Percentiles rank a stretch among this genome's conserved stretches.
These are phyloP conservation scores for Sebastes variabilis DNA, from an alignment of 2,797 vertebrate genomes.

Conservation along the genomic window DNA sequence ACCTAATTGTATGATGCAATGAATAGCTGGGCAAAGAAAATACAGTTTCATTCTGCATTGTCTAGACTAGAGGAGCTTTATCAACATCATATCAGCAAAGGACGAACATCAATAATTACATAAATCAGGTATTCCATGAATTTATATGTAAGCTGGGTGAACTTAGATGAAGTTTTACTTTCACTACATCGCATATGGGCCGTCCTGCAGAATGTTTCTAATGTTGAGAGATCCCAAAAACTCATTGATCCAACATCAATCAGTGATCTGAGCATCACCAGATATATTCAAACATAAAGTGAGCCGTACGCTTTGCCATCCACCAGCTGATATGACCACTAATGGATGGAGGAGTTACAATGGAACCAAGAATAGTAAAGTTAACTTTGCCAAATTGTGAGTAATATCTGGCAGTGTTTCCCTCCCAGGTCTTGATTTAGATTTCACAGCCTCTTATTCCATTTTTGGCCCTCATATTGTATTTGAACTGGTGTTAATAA, in stretches of 20 bases:
- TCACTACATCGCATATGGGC: no score
- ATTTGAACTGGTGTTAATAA: conserved; percentile 12
- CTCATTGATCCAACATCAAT: neutral
- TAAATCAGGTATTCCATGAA: neutral
- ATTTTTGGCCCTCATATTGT: conserved; percentile 25
- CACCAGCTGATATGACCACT: neutral
- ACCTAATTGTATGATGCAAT: neutral
- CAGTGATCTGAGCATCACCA: neutral
- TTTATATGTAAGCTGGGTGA: no score
- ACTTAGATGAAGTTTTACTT: no score
- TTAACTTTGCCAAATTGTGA: neutral
- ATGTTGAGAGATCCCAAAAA: neutral
- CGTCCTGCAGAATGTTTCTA: no score
- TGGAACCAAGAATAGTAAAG: neutral
- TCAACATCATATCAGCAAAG: neutral
- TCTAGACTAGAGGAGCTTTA: neutral
- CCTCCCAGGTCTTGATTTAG: conserved; percentile 10
- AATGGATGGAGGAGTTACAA: neutral
- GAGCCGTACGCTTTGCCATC: neutral
- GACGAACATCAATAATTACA: neutral
- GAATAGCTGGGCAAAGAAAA: neutral
- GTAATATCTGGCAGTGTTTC: neutral
- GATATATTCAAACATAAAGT: neutral
- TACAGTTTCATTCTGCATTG: neutral
- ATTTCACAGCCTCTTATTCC: neutral